phyloP scores from a whole-genome alignment of 2,797 vertebrate genomes.

The Falco biarmicus region DNA sequence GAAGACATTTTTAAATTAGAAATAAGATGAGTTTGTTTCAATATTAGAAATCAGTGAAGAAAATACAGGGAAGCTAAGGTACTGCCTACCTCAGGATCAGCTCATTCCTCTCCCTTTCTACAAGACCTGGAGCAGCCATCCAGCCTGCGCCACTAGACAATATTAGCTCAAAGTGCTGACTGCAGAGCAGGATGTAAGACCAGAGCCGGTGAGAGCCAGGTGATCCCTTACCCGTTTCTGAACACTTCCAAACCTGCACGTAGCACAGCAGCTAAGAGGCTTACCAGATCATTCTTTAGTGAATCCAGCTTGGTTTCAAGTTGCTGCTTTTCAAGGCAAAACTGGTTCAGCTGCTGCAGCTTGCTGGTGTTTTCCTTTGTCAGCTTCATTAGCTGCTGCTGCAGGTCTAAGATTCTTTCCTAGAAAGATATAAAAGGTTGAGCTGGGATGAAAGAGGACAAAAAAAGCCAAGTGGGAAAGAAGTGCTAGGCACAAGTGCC shows the following conservation, averaged over 20 bases:
- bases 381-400: constrained; percentile 75
- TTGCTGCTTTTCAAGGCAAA: constrained; percentile 79
- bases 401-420: constrained; percentile 78
- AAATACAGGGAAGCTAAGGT: background rate
- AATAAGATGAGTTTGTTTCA: background rate
- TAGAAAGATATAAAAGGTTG: constrained; percentile 50
- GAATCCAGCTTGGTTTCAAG: constrained; percentile 81
- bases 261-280: background rate
- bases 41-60: background rate
- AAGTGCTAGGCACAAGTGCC: background rate
- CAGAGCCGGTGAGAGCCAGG: background rate
- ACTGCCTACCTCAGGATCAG: background rate
- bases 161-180: background rate
- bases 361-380: constrained; percentile 82
- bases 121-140: background rate
- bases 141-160: background rate
- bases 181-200: background rate
- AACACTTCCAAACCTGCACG: background rate
- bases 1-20: background rate
- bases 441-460: background rate
- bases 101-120: background rate
- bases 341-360: constrained; percentile 74
- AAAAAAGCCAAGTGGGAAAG: background rate
- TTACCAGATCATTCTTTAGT: constrained; percentile 81
- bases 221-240: background rate